Percentiles rank a stretch among this genome's conserved stretches.
Evolutionary conservation across 2,888 invertebrate genomes (phyloP).

Genomic region (Pantelozetes paolii): DNA sequence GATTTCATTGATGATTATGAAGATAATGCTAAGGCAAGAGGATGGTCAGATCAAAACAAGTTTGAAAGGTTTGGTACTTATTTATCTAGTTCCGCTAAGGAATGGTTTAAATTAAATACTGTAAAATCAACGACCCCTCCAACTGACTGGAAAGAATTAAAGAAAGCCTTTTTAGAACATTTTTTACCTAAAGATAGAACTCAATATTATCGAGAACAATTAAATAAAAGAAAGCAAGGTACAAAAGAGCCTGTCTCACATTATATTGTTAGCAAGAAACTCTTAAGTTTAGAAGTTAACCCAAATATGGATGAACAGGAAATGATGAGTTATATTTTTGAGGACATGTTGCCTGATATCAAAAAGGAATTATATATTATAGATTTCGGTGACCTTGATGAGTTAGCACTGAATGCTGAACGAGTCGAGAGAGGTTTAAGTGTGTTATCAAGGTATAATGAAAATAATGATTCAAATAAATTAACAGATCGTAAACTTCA

Average conservation of each 20-base stretch:
- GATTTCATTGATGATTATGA: no score
- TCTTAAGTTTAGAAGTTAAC: not conserved
- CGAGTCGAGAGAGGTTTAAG: not conserved
- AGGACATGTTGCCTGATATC: not conserved
- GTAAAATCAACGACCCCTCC: not conserved
- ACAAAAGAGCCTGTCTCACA: not conserved
- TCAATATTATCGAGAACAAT: not conserved
- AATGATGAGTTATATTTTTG: not conserved
- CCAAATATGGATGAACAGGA: not conserved
- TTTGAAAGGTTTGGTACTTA: no score
- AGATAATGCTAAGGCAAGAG: no score
- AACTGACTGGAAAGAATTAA: not conserved
- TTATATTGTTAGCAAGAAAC: not conserved
- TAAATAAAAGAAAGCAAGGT: not conserved
- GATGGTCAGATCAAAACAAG: no score
- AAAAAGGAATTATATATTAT: not conserved
- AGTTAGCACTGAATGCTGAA: not conserved
- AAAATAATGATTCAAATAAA: no score
- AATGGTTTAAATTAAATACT: no score
- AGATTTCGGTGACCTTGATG: not conserved
- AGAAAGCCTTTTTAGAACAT: not conserved
- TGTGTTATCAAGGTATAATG: no score
- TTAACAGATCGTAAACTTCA: no score
- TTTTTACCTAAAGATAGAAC: not conserved
- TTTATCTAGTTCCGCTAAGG: no score